These are phyloP conservation scores for Tenthredo livida DNA, from an alignment of 2,888 invertebrate genomes.

Conservation along the genomic window DNA sequence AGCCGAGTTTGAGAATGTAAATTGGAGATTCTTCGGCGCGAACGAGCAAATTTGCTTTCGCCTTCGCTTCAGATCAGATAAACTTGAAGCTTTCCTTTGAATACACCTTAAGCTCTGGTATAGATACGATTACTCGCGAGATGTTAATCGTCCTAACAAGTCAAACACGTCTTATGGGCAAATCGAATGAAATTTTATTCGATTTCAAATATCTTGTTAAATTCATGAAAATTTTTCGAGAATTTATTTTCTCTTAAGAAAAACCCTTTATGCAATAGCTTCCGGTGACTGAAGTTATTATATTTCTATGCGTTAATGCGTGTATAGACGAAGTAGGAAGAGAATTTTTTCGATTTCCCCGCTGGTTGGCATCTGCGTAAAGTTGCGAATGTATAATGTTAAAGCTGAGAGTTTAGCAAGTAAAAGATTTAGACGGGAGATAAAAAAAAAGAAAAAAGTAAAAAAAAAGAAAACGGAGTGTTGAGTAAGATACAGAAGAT, in stretches of 20 bases:
- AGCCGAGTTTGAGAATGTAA: slow-evolving; percentile 19
- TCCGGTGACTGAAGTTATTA: background rate
- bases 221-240: background rate
- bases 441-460: background rate
- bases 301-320: slow-evolving; percentile 13
- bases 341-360: background rate
- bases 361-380: background rate
- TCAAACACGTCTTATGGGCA: background rate
- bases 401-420: background rate
- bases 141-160: background rate
- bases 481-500: background rate
- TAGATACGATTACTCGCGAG: background rate
- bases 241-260: too few species aligned
- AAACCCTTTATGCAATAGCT: background rate
- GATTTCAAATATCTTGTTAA: background rate
- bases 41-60: slow-evolving; percentile 16
- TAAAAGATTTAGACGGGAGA: background rate
- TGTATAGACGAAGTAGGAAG: background rate
- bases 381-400: slow-evolving; percentile 13
- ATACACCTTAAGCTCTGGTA: background rate
- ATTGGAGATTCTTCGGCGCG: slow-evolving; percentile 39
- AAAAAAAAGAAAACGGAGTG: background rate
- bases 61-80: slow-evolving; percentile 5
- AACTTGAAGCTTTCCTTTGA: background rate
- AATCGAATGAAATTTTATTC: background rate